Evolutionary conservation across 2,888 invertebrate species (phyloP).

Genomic region (Ophraella communa): DNA sequence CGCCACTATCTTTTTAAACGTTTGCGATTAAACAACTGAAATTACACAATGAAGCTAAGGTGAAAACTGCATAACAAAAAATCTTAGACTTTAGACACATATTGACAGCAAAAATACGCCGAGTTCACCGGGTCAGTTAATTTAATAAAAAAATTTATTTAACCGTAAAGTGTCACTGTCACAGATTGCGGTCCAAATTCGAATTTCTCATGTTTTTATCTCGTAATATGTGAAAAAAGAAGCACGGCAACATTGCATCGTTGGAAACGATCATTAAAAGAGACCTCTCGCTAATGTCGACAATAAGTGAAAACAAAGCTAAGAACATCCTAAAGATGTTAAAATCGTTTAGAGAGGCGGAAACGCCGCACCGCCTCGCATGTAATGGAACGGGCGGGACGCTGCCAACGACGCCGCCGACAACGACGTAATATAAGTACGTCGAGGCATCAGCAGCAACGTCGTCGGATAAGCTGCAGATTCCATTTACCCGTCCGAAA

Average conservation of each 20-base stretch:
- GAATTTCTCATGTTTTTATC: too few relatives aligned
- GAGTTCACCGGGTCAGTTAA: too few relatives aligned
- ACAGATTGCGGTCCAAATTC: too few relatives aligned
- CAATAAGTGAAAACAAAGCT: conserved; percentile 48
- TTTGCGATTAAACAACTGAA: too few relatives aligned
- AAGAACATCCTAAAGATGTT: conserved; percentile 55
- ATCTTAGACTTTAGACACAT: too few relatives aligned
- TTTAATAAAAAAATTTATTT: too few relatives aligned
- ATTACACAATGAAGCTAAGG: too few relatives aligned
- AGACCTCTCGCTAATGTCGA: conserved; percentile 32
- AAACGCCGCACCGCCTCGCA: conserved; percentile 45
- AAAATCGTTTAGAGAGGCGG: conserved; percentile 53
- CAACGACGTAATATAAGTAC: conserved; percentile 23
- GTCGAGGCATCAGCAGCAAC: conserved; percentile 12
- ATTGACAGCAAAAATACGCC: too few relatives aligned
- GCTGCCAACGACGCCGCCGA: conserved; percentile 15
- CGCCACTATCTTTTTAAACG: too few relatives aligned
- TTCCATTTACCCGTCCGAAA: conserved; percentile 59
- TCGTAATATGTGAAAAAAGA: too few relatives aligned
- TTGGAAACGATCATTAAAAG: conserved; percentile 19
- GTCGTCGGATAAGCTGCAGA: conserved; percentile 55
- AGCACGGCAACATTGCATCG: background rate
- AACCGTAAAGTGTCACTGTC: too few relatives aligned
- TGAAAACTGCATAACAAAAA: too few relatives aligned
- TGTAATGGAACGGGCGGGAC: conserved; percentile 49